phyloP scores from a whole-genome alignment of 92 coral and sea anemone genomes.

The Isaurus tuberculatus region DNA sequence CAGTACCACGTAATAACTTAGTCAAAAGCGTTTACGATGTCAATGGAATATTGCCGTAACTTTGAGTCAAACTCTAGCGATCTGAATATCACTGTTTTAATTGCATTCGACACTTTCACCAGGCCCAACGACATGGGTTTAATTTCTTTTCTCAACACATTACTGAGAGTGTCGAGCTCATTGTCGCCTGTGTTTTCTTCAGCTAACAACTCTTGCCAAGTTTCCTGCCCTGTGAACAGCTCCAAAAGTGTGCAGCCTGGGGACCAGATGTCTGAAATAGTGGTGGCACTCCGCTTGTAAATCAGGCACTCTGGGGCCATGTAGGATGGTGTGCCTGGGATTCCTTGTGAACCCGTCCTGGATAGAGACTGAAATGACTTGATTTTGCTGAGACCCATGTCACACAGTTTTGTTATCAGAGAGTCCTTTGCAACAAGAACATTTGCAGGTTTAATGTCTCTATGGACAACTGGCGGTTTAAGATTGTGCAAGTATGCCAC shows the following conservation, averaged over 20 bases:
- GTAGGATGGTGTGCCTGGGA: slow-evolving; percentile 63
- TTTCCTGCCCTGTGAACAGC: slow-evolving; percentile 55
- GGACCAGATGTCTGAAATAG: slow-evolving; percentile 70
- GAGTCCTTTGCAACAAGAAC: slow-evolving; percentile 41
- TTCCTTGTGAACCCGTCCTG: slow-evolving; percentile 41
- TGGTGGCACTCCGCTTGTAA: slow-evolving; percentile 49
- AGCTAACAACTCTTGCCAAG: slow-evolving; percentile 53
- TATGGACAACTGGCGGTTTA: slow-evolving; percentile 39
- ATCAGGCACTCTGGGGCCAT: slow-evolving; percentile 77
- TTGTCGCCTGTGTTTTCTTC: slow-evolving; percentile 27
- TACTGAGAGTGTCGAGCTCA: slow-evolving; percentile 20
- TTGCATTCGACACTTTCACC: slow-evolving; percentile 10
- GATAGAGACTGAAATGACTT: slow-evolving; percentile 37
- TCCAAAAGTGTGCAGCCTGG: slow-evolving; percentile 52
- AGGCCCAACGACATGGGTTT: slow-evolving; percentile 25
- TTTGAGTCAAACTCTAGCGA: slow-evolving; percentile 27
- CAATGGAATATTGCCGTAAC: slow-evolving; percentile 34
- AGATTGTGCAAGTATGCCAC: slow-evolving; percentile 46
- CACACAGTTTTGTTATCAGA: slow-evolving; percentile 41
- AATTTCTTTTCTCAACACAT: slow-evolving; percentile 43
- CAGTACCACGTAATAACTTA: slow-evolving; percentile 9
- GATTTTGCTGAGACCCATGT: slow-evolving; percentile 51
- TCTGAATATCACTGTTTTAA: slow-evolving; percentile 11
- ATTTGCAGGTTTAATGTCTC: slow-evolving; percentile 51
- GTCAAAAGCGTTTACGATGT: slow-evolving; percentile 36